Percentiles rank a stretch among this genome's conserved stretches.
These are phyloP conservation scores for Silurus lanzhouensis DNA, from an alignment of 2,797 vertebrate genomes.

Conservation along the genomic window DNA sequence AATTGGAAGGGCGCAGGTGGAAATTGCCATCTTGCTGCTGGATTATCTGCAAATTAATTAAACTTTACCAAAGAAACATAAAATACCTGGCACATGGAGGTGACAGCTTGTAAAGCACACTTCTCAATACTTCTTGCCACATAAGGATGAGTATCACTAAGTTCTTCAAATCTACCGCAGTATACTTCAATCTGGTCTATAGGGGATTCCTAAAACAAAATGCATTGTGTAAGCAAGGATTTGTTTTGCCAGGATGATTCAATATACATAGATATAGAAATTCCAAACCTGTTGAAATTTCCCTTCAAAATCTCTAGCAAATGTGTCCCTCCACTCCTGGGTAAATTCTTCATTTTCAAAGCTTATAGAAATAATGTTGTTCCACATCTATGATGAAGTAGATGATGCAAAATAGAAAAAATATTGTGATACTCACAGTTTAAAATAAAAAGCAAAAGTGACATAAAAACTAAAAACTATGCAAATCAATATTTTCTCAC, in stretches of 20 bases:
- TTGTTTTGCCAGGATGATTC: background rate
- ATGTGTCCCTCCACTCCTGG: constrained; percentile 71
- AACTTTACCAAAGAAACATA: background rate
- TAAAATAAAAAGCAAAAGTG: background rate
- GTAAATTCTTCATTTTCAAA: constrained; percentile 72
- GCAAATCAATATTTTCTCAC: constrained; percentile 55
- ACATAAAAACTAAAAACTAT: too few species aligned
- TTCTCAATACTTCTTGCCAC: constrained; percentile 75
- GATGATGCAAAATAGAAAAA: background rate
- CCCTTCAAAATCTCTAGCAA: constrained; percentile 78
- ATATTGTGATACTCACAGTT: background rate
- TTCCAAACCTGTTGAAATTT: constrained; percentile 79
- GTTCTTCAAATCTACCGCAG: constrained; percentile 62
- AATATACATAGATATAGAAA: background rate
- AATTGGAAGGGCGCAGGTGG: background rate
- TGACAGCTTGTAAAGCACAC: constrained; percentile 86
- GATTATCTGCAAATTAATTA: background rate
- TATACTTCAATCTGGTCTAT: constrained; percentile 77
- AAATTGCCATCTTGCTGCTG: background rate
- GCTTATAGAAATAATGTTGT: constrained; percentile 72
- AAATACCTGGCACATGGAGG: constrained; percentile 83
- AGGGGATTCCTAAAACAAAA: constrained; percentile 70
- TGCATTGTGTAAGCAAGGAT: background rate
- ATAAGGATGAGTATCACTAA: constrained; percentile 56
- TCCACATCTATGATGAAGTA: constrained; percentile 78